These are phyloP conservation scores for Eristalis tenax DNA, from an alignment of 2,888 invertebrate species.

Conservation along the genomic window DNA sequence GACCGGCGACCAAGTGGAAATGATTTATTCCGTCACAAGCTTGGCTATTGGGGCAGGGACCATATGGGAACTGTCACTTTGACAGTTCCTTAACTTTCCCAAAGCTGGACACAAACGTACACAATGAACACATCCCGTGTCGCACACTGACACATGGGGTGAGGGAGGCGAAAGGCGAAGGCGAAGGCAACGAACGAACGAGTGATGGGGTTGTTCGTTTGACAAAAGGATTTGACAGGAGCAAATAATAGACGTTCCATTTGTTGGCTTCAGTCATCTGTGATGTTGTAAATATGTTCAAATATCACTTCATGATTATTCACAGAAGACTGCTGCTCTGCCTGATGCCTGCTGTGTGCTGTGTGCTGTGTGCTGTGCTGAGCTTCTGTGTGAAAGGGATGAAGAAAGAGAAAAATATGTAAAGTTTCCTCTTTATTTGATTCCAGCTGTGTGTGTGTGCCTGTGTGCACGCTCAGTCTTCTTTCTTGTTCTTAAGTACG, in stretches of 20 bases:
- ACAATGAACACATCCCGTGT: not conserved
- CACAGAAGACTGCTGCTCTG: constrained; percentile 48
- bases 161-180: no score
- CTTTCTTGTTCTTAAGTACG: constrained; percentile 45
- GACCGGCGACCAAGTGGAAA: constrained; percentile 21
- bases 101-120: constrained; percentile 37
- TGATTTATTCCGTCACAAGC: constrained; percentile 32
- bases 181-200: not conserved
- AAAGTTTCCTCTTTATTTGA: constrained; percentile 5
- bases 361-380: not conserved
- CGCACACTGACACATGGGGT: not conserved
- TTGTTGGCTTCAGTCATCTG: constrained; percentile 28
- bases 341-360: not conserved
- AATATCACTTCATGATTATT: constrained; percentile 68
- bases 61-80: constrained; percentile 10
- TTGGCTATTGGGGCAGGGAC: not conserved
- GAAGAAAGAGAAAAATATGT: constrained; percentile 9
- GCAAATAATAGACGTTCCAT: constrained; percentile 56
- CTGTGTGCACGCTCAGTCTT: not conserved
- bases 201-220: constrained; percentile 7
- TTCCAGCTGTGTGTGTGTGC: no score
- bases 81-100: constrained; percentile 22
- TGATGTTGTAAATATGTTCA: constrained; percentile 53
- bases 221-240: constrained; percentile 55
- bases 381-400: not conserved